Evolutionary conservation across 2,797 vertebrate species (phyloP).

Genomic region (Geotrypetes seraphini): DNA sequence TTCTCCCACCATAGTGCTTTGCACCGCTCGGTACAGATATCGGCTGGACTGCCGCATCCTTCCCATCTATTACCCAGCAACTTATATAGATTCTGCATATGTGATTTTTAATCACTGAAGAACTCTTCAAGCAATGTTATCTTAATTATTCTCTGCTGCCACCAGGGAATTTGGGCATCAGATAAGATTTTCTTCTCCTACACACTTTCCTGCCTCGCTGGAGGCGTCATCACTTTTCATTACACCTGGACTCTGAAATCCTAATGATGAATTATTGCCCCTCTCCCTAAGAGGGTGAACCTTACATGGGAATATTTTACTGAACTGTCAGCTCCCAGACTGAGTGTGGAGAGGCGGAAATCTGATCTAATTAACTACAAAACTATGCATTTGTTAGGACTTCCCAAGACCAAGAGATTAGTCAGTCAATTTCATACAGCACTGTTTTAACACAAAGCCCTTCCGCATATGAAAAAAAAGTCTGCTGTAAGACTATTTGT

Average conservation of each 20-base stretch:
- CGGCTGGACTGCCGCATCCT: conserved; percentile 40
- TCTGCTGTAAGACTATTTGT: no score
- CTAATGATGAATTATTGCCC: conserved; percentile 96
- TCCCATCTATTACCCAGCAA: conserved; percentile 64
- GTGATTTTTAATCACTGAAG: conserved; percentile 93
- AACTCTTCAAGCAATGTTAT: conserved; percentile 87
- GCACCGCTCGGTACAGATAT: conserved; percentile 29
- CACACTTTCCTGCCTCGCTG: conserved; percentile 71
- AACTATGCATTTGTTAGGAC: conserved; percentile 48
- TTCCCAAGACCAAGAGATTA: conserved; percentile 51
- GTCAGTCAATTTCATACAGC: conserved; percentile 12
- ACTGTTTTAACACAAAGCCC: no score
- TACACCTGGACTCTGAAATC: conserved; percentile 94
- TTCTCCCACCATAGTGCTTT: conserved; percentile 33
- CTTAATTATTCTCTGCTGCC: conserved; percentile 86
- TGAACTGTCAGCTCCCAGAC: conserved; percentile 72
- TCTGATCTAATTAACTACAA: conserved; percentile 75
- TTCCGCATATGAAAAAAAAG: no score
- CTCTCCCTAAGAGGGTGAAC: conserved; percentile 71
- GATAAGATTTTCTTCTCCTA: conserved; percentile 88
- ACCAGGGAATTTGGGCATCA: conserved; percentile 87
- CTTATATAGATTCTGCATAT: conserved; percentile 74
- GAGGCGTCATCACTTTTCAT: conserved; percentile 91
- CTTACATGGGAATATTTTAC: conserved; percentile 72
- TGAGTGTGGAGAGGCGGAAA: conserved; percentile 61